phyloP scores from a whole-genome alignment of 2,888 invertebrate genomes.

The Drosophila antonietae region DNA sequence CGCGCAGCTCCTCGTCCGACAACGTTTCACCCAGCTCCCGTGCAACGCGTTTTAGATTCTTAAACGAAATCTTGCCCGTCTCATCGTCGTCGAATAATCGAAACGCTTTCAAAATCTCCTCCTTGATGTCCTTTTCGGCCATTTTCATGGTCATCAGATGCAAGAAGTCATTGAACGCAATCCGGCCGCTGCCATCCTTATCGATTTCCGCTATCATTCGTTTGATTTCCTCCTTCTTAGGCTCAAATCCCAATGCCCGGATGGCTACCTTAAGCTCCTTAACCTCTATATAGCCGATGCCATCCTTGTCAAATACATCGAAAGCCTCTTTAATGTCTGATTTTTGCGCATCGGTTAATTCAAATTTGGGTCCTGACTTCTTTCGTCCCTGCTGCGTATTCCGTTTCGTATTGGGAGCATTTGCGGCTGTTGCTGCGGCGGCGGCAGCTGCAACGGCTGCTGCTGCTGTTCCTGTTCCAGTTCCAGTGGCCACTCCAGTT shows the following conservation, averaged over 20 bases:
- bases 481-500: constrained; percentile 31
- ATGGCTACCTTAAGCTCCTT: constrained; percentile 98
- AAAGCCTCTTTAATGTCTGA: constrained; percentile 98
- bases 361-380: constrained; percentile 91
- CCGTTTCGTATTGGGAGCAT: constrained; percentile 50
- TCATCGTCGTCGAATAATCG: constrained; percentile 98
- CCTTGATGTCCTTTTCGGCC: constrained; percentile 97
- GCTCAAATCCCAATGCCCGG: constrained; percentile 98
- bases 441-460: constrained; percentile 17
- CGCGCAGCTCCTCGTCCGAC: constrained; percentile 97
- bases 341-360: constrained; percentile 94
- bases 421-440: constrained; percentile 25
- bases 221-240: constrained; percentile 98
- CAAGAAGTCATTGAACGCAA: constrained; percentile 95
- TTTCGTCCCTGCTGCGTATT: constrained; percentile 85
- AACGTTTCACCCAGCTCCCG: constrained; percentile 97
- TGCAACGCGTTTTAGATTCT: constrained; percentile 97
- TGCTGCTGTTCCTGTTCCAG: constrained; percentile 3
- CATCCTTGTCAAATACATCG: constrained; percentile 96
- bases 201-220: constrained; percentile 96
- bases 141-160: constrained; percentile 96
- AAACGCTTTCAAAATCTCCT: constrained; percentile 99
- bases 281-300: constrained; percentile 94
- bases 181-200: constrained; percentile 92
- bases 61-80: constrained; percentile 97